phyloP scores from a whole-genome alignment of 2,797 vertebrate species.

The Chaetodon trifasciatus region DNA sequence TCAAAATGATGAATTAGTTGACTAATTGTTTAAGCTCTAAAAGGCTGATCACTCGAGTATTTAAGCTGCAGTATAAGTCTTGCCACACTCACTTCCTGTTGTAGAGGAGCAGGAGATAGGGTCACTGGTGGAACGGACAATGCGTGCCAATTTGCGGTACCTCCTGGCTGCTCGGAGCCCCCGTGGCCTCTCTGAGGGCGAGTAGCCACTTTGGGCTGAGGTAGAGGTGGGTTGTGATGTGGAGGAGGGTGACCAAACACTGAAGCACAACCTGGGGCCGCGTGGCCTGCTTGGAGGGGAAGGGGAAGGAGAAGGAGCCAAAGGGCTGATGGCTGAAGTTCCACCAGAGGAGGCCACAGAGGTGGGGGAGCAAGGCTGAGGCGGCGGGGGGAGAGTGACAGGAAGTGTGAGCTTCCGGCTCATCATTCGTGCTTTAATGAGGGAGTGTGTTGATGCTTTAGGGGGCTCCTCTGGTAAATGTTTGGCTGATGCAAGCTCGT shows the following conservation, averaged over 20 bases:
- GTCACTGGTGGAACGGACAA: slow-evolving; percentile 95
- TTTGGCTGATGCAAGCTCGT: slow-evolving; percentile 83
- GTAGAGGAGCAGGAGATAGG: slow-evolving; percentile 89
- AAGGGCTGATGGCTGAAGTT: slow-evolving; percentile 78
- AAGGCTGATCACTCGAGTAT: neutral
- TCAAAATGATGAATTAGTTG: neutral
- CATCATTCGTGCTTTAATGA: slow-evolving; percentile 81
- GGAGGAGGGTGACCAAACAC: slow-evolving; percentile 85
- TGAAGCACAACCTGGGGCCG: slow-evolving; percentile 89
- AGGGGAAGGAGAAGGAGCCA: slow-evolving; percentile 77
- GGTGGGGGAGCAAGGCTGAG: slow-evolving; percentile 82
- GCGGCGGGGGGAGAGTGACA: slow-evolving; percentile 77
- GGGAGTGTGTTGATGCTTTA: slow-evolving; percentile 67
- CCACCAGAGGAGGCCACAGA: slow-evolving; percentile 79
- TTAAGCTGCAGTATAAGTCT: neutral
- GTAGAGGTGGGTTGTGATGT: slow-evolving; percentile 82
- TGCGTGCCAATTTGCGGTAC: slow-evolving; percentile 85
- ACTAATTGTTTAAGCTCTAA: neutral
- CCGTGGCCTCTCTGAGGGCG: slow-evolving; percentile 68
- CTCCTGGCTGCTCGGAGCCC: slow-evolving; percentile 74
- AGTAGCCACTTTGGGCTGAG: slow-evolving; percentile 77
- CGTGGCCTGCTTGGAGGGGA: slow-evolving; percentile 79
- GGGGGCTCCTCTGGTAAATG: slow-evolving; percentile 80
- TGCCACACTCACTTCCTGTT: slow-evolving; percentile 85
- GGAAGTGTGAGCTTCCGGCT: slow-evolving; percentile 84